Evolutionary conservation across 1,140 invertebrate species (phyloP), one percentile per base, ranked within the genome.

Genomic region (Chrysomallon squamiferum): DNA sequence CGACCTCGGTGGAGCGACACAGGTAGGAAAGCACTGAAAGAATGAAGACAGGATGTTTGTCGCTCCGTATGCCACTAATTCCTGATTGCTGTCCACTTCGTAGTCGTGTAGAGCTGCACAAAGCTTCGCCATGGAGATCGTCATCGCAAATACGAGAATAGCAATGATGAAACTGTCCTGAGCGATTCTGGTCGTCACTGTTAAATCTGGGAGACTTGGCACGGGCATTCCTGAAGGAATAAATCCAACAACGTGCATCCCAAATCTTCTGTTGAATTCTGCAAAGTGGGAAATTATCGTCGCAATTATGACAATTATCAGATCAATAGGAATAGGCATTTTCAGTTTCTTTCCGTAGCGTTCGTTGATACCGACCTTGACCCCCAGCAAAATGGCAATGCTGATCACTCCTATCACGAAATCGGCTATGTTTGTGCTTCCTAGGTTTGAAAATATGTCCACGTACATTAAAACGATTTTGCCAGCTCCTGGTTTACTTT

Each of bases 241-340:
- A 22, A 76, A 54, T 9, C 83, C 77, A 7, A 88, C 84, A 45
- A 87, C 77, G 25, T 68, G 71, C 3, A 88, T 75, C 7, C 76
- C 57, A 56, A 82, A 87, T 0, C 70, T 65, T 11, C 76, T 59
- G 11, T 62, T 47, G n/a, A 68, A 52, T 13, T 54, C 45, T 18
- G 52, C 50, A 47, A 68, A 59, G 32, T 63, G 38, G 18, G 65
- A 62, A 57, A 72, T 62, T 6, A 72, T 27, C 11, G 59, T 68
- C 13, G 32, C 35, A 0, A 72, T 6, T 18, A 68, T 62, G 33
- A 72, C 59, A 0, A 68, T 32, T 35, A 72, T 60, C 13, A 68
- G 87, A 84, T 97, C 95, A 69, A 94, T 92, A 3, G 95, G 95
- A 13, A 96, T 84, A 0, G 94, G 94, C 56, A 95, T 75, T 35